Conservation (phyloP, 1,140 invertebrate genomes). For the Ganaspis sp. region DNA sequence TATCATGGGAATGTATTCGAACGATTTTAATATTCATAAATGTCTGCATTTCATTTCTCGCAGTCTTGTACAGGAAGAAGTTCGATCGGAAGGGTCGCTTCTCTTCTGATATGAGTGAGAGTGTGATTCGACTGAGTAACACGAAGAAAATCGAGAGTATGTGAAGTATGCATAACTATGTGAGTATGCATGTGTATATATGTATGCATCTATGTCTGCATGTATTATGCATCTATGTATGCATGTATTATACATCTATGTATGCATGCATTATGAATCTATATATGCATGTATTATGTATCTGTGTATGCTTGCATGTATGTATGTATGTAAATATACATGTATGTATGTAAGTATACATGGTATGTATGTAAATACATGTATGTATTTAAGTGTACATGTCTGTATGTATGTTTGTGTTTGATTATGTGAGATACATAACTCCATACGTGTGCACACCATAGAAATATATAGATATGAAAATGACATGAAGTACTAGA, state of each 20-base stretch:
- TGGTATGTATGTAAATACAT: too few relatives aligned
- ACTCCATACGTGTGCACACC: background rate
- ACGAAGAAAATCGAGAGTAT: background rate
- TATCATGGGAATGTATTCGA: background rate
- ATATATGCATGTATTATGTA: too few relatives aligned
- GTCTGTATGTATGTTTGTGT: background rate
- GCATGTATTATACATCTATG: too few relatives aligned
- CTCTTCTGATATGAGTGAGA: background rate
- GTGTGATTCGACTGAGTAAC: background rate
- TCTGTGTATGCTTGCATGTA: too few relatives aligned
- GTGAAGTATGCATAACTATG: too few relatives aligned
- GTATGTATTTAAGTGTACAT: too few relatives aligned
- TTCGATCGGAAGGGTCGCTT: background rate
- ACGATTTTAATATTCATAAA: constrained; percentile 20
- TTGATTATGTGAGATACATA: background rate
- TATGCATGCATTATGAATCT: too few relatives aligned
- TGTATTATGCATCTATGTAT: too few relatives aligned
- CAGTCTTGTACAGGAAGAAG: background rate
- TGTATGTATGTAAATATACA: too few relatives aligned
- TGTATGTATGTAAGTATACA: too few relatives aligned
- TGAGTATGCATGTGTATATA: too few relatives aligned
- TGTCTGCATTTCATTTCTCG: constrained; percentile 10
- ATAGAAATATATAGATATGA: constrained; percentile 12
- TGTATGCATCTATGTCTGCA: too few relatives aligned
- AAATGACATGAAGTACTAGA: background rate